Conservation (phyloP, 2,888 invertebrate genomes). For the Rutpela maculata region DNA sequence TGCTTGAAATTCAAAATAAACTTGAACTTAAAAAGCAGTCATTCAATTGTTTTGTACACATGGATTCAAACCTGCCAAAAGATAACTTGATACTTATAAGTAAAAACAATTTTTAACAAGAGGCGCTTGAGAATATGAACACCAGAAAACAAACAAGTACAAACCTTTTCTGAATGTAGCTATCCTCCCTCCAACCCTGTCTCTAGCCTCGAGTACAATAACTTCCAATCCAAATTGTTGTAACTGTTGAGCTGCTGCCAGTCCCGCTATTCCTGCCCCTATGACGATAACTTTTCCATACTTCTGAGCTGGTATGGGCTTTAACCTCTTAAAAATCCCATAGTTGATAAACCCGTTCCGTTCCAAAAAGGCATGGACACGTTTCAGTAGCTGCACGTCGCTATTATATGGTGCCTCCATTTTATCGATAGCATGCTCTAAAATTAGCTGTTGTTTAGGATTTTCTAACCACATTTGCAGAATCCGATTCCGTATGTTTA, state of each 20-base stretch:
- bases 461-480: conserved; percentile 97
- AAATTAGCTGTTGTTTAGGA: conserved; percentile 92
- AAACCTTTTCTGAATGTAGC: conserved; percentile 94
- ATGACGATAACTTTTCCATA: conserved; percentile 81
- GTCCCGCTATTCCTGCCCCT: conserved; percentile 91
- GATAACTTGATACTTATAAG: too few species aligned
- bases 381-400: conserved; percentile 87
- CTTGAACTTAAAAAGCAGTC: too few species aligned
- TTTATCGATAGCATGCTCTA: conserved; percentile 87
- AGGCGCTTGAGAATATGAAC: background rate
- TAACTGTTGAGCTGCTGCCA: conserved; percentile 95
- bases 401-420: conserved; percentile 95
- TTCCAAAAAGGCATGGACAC: conserved; percentile 94
- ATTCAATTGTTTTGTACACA: too few species aligned
- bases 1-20: too few species aligned
- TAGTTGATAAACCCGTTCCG: conserved; percentile 98
- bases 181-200: conserved; percentile 97
- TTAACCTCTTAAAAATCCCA: conserved; percentile 93
- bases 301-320: conserved; percentile 81
- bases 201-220: conserved; percentile 89
- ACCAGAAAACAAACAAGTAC: conserved; percentile 68
- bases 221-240: conserved; percentile 98
- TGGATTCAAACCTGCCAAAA: too few species aligned
- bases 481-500: conserved; percentile 89
- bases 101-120: background rate